These are phyloP conservation scores for Belgica antarctica DNA, from an alignment of 2,888 invertebrate genomes.

Conservation along the genomic window DNA sequence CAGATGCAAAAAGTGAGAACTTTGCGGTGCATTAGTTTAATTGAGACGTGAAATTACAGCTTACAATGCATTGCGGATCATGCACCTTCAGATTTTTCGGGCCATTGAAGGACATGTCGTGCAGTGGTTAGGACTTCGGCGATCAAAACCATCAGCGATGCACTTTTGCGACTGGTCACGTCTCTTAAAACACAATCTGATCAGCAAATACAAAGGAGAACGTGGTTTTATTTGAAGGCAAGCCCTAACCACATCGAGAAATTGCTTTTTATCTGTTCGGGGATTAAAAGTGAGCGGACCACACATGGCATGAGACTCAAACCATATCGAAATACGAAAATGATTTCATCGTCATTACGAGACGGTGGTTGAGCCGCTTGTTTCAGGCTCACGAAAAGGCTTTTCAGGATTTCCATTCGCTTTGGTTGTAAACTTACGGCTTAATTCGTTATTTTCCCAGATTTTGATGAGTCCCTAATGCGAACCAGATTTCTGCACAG, in stretches of 20 bases:
- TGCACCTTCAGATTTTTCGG: too few species aligned
- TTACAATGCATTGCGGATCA: too few species aligned
- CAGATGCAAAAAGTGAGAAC: slow-evolving; percentile 44
- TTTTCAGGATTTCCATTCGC: slow-evolving; percentile 16
- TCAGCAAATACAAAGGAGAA: too few species aligned
- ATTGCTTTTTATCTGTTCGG: not conserved
- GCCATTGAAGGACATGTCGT: too few species aligned
- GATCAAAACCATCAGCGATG: too few species aligned
- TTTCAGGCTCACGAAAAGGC: not conserved
- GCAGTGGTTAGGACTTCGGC: too few species aligned
- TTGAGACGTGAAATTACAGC: too few species aligned
- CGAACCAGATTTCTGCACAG: slow-evolving; percentile 20
- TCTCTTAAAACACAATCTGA: too few species aligned
- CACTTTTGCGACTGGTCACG: too few species aligned
- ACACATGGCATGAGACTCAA: slow-evolving; percentile 16
- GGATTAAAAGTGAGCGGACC: not conserved
- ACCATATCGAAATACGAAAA: slow-evolving; percentile 35
- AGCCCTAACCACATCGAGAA: slow-evolving; percentile 9
- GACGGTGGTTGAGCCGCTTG: slow-evolving; percentile 26
- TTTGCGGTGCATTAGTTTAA: too few species aligned
- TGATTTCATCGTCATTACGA: slow-evolving; percentile 21
- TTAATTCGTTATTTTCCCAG: slow-evolving; percentile 11
- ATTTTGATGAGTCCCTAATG: slow-evolving; percentile 8
- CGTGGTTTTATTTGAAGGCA: too few species aligned
- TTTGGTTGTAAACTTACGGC: slow-evolving; percentile 17